Base-by-base conservation (phyloP, 2,888 invertebrate species). In the Drosophila anomalata region DNA sequence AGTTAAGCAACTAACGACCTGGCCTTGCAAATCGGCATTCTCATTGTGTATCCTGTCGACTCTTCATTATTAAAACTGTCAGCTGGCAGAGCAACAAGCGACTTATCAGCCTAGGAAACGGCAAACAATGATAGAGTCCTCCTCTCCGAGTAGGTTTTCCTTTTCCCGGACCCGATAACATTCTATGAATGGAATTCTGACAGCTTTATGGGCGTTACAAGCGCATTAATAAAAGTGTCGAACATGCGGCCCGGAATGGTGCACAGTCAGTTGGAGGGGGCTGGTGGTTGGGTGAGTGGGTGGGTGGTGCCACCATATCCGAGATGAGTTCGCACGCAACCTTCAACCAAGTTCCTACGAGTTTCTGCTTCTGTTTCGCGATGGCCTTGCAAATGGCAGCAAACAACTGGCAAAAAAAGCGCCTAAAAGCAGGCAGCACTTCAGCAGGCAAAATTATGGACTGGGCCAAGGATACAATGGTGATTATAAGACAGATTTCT, bases 201-300 rank as follows among this genome's bases (percentile, higher is more conserved):
- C 78, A 76, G 79, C 71, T 63, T 59, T 48, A 72, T 69, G 66
- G 72, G 81, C 73, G 82, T 76, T 79, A 81, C 76, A 79, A 75
- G 79, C 78, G 62, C 82, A 84, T 82, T 82, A 84, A 82, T 82
- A 81, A 82, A 82, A 84, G 78, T 79, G 84, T 84, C 82, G 84
- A 82, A 81, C 75, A 78, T 68, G 75, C 59, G 72, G 58, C 48
- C 46, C 55, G 71, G 51, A 54, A 52, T 52, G 29, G 36, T 36
- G 6, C 4, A 6, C 7, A 39, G n/a, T 17, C 33, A 9, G 17
- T 6, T 7, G 52, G 52, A 14, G 2, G 11, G 12, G 17, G 14
- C 9, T 6, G 11, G 8, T 2, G 50, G 14, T n/a, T 20, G 11
- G 17, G 11, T 2, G 12, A 8, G 20, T n/a, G n/a, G 9, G 22